phyloP scores from a whole-genome alignment of 2,113 vertebrate genomes.

The Hydrolagus affinis region DNA sequence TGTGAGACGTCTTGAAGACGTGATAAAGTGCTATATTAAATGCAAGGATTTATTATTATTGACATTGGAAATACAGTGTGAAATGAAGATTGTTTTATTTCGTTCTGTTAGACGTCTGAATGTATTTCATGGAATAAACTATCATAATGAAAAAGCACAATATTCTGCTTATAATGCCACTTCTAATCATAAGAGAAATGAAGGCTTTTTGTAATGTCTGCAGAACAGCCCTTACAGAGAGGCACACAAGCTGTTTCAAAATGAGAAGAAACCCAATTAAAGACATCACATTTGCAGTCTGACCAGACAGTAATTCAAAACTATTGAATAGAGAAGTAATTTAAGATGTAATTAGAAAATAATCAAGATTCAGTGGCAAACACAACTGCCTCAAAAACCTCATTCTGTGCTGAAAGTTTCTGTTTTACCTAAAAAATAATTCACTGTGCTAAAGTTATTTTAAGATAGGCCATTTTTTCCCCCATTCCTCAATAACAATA shows the following conservation, averaged over 20 bases:
- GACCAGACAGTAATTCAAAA: not conserved
- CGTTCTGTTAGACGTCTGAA: not conserved
- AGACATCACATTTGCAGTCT: not conserved
- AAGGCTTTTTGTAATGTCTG: not conserved
- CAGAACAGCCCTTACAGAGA: constrained; percentile 1
- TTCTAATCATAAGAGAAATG: not conserved
- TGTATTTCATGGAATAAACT: not conserved
- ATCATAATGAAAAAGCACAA: not conserved
- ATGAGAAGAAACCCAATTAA: not conserved
- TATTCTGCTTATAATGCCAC: not conserved
- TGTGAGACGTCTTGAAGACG: not conserved
- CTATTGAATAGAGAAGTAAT: not conserved
- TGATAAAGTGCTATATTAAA: not conserved
- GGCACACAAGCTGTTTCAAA: not conserved
- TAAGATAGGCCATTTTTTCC: not conserved
- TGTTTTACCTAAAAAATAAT: too few relatives aligned
- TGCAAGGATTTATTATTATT: not conserved
- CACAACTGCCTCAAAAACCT: too few relatives aligned
- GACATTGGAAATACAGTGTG: not conserved
- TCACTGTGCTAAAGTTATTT: too few relatives aligned
- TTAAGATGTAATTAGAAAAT: not conserved
- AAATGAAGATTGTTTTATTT: not conserved
- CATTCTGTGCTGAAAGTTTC: too few relatives aligned
- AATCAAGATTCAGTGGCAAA: not conserved
- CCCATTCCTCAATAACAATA: not conserved